Percentiles rank a stretch among this genome's conserved stretches.
Conservation (phyloP, 2,888 invertebrate species). For the Chydorus sphaericus region DNA sequence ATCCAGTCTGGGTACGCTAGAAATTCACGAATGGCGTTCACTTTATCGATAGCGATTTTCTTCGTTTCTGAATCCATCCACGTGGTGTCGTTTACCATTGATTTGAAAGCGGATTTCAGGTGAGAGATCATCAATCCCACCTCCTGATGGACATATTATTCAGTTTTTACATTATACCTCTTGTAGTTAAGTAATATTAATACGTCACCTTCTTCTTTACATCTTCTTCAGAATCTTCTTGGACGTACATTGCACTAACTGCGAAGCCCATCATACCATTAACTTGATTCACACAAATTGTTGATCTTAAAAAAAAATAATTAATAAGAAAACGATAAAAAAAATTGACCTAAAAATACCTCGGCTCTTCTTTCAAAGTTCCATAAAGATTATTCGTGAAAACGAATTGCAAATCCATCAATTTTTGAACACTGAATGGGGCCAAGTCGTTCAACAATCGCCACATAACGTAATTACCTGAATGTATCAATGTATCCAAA, state of each 20-base stretch:
- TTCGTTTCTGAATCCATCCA: constrained; percentile 29
- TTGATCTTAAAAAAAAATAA: constrained; percentile 15
- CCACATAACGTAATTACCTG: constrained; percentile 67
- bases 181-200: neutral
- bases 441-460: constrained; percentile 28
- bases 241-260: constrained; percentile 20
- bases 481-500: constrained; percentile 5
- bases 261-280: constrained; percentile 21
- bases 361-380: constrained; percentile 17
- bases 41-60: constrained; percentile 26
- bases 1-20: constrained; percentile 29
- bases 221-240: constrained; percentile 19
- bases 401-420: constrained; percentile 20
- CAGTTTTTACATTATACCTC: neutral
- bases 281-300: constrained; percentile 19
- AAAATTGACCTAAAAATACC: constrained; percentile 14
- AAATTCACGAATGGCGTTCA: constrained; percentile 25
- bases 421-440: constrained; percentile 18
- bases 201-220: constrained; percentile 16
- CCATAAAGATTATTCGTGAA: constrained; percentile 20
- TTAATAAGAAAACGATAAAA: neutral
- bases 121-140: constrained; percentile 8
- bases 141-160: neutral
- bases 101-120: constrained; percentile 13
- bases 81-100: constrained; percentile 18